Evolutionary conservation across 2,797 vertebrate species (phyloP).

Genomic region (Pteropus rufus): DNA sequence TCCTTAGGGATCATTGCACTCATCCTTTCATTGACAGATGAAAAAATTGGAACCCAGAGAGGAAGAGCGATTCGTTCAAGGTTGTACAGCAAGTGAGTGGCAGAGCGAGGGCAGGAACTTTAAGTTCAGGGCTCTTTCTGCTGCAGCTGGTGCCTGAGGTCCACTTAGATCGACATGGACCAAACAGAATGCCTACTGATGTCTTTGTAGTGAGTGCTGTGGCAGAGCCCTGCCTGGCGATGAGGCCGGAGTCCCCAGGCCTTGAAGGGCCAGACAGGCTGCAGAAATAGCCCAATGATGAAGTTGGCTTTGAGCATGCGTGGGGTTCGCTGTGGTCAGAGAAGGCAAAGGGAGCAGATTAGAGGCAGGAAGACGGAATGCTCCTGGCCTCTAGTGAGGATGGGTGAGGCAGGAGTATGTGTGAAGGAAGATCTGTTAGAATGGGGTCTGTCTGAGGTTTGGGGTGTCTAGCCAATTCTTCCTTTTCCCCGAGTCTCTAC

Average conservation of each 20-base stretch:
- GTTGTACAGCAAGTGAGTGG: background rate
- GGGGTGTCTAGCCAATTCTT: background rate
- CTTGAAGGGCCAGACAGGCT: background rate
- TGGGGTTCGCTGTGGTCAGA: background rate
- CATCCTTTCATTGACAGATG: background rate
- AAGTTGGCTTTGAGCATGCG: background rate
- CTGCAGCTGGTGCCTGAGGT: background rate
- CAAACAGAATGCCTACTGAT: background rate
- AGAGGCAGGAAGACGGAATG: background rate
- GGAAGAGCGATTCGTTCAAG: background rate
- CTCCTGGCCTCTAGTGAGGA: background rate
- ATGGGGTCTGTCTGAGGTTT: background rate
- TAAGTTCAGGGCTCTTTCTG: background rate
- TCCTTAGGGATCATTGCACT: background rate
- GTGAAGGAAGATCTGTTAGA: background rate
- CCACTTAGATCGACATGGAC: background rate
- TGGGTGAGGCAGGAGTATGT: fast-evolving
- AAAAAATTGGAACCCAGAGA: background rate
- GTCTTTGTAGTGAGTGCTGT: background rate
- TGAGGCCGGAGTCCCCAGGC: background rate
- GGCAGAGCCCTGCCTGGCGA: background rate
- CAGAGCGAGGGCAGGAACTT: background rate
- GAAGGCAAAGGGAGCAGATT: background rate
- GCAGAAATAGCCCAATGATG: background rate
- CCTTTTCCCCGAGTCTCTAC: background rate